A percentile compares a stretch with the other conserved stretches of the same genome.
phyloP scores from a whole-genome alignment of 1,140 invertebrate genomes.

The Drosophila baimaii region DNA sequence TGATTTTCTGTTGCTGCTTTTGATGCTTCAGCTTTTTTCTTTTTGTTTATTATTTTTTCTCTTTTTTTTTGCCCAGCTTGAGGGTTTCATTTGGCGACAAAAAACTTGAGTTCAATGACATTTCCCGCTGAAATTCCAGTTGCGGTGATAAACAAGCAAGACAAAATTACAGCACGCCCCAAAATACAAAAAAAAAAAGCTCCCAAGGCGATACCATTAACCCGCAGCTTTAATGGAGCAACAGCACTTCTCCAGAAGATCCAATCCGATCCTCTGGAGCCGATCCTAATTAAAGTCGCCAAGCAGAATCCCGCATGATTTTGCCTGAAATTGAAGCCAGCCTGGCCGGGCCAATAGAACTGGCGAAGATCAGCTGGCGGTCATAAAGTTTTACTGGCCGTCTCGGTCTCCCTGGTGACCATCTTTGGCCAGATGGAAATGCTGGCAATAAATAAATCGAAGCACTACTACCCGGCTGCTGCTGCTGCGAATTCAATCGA shows the following conservation, averaged over 20 bases:
- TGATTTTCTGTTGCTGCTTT: conserved; percentile 16
- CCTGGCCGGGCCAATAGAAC: conserved; percentile 31
- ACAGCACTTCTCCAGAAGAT: conserved; percentile 19
- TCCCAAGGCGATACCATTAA: conserved; percentile 31
- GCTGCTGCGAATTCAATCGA: conserved; percentile 38
- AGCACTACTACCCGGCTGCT: conserved; percentile 6
- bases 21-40: conserved; percentile 32
- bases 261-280: conserved; percentile 2
- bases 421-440: conserved; percentile 65
- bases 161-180: conserved; percentile 59
- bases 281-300: conserved; percentile 45
- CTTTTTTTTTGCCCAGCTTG: conserved; percentile 40
- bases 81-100: conserved; percentile 59
- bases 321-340: conserved; percentile 21
- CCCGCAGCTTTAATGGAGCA: conserved; percentile 61
- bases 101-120: conserved; percentile 69
- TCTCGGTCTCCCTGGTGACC: conserved; percentile 43
- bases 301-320: conserved; percentile 47
- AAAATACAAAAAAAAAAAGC: conserved; percentile 24
- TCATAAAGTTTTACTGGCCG: conserved; percentile 70
- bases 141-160: conserved; percentile 45
- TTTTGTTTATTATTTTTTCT: not conserved
- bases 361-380: conserved; percentile 53
- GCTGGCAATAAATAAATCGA: conserved; percentile 76
- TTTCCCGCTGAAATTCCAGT: conserved; percentile 56